Evolutionary conservation across 2,113 vertebrate species (phyloP), one percentile per base, ranked within the genome.

Genomic region (Malurus alboscapulatus): DNA sequence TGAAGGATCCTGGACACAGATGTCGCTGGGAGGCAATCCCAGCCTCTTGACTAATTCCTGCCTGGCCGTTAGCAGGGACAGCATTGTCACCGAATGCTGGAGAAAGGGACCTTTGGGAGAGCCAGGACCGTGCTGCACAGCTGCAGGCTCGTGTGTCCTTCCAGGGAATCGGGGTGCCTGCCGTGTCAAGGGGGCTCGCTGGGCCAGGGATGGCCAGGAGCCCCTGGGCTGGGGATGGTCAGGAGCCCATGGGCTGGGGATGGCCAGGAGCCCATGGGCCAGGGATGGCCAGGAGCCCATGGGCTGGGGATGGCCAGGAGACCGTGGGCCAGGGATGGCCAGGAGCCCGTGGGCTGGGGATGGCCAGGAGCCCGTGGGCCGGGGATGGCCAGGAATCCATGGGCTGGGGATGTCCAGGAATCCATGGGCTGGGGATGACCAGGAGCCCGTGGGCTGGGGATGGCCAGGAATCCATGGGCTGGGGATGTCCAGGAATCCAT

Each of bases 171-270:
- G 5, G 58, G 55, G 75, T 67, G 36, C 40, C 29, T 32, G 80
- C 13, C 18, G 34, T 1, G 2, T 32, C 44, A 29, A 48, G 4
- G 6, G 40, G 34, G 36, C 66, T 72, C 5, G 1, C 26, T 5
- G 8, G 48, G 44, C 87, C 67, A 58, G 30, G 25, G 18, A 16
- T 30, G 14, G 42, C 38, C 57, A 5, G 57, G 50, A 72, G 13
- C 44, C 14, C 0, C 0, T 2, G 7, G 36, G 36, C 36, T 36
- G 36, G 36, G 36, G 36, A 36, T 36, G 36, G 36, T 9, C 36
- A 5, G 57, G 50, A 72, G 13, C 44, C 14, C 0, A 0, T 2
- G 7, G 36, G 36, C n/a, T n/a, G n/a, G n/a, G n/a, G n/a, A n/a
- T n/a, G n/a, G n/a, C n/a, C n/a, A n/a, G n/a, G n/a, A n/a, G n/a